Percentiles rank a stretch among this genome's conserved stretches.
phyloP scores from a whole-genome alignment of 2,113 vertebrate species.

The Calypte anna region DNA sequence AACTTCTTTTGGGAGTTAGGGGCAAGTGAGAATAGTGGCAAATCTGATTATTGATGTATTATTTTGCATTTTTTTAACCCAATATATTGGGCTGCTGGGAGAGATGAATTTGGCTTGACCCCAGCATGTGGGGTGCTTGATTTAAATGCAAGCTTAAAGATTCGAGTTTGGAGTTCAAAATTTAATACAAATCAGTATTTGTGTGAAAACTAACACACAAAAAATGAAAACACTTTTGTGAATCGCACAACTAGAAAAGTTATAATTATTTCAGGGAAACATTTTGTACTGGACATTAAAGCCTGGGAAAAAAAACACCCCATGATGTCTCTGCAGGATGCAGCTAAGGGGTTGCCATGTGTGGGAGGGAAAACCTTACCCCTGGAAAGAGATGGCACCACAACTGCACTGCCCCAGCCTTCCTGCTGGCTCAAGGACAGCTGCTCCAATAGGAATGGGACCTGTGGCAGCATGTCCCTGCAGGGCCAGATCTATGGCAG shows the following conservation, averaged over 20 bases:
- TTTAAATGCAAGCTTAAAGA: not conserved
- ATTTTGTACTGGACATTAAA: not conserved
- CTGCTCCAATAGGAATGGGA: fast-evolving
- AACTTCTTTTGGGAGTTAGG: fast-evolving
- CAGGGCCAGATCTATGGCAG: fast-evolving
- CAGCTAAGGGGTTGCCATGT: not conserved
- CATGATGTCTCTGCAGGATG: fast-evolving
- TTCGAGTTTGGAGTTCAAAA: not conserved
- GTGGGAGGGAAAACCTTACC: not conserved
- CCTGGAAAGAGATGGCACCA: fast-evolving
- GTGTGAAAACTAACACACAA: not conserved
- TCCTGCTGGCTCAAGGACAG: not conserved
- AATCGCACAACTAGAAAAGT: not conserved
- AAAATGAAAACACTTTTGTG: not conserved
- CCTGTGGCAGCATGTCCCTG: fast-evolving
- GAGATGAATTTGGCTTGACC: not conserved
- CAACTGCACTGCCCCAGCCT: no score
- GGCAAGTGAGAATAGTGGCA: not conserved
- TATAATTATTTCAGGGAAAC: not conserved
- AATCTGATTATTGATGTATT: not conserved
- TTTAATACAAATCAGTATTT: not conserved
- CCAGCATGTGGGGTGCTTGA: not conserved
- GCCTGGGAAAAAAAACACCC: not conserved
- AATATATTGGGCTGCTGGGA: not conserved
- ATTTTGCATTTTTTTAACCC: not conserved